phyloP scores from a whole-genome alignment of 2,888 invertebrate species.

The Sminthurinus aureus region DNA sequence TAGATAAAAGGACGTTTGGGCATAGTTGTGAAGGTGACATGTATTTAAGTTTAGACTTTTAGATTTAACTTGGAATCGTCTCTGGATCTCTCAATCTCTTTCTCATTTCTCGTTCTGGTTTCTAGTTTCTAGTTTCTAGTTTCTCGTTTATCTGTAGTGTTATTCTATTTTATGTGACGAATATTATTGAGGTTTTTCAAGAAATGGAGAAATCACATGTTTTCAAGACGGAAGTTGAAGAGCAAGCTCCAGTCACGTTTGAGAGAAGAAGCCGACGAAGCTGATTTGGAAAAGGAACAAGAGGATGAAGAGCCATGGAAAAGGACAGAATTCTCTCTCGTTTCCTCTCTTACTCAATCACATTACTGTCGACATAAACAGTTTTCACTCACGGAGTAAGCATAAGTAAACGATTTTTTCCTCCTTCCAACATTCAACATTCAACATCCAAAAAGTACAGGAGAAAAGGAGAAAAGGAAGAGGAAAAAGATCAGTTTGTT shows the following conservation, averaged over 20 bases:
- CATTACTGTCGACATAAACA: slow-evolving; percentile 20
- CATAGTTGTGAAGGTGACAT: no score
- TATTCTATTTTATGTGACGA: neutral
- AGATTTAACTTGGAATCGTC: no score
- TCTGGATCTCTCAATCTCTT: no score
- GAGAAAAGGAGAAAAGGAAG: neutral
- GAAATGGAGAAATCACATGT: slow-evolving; percentile 6
- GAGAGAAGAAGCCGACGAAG: slow-evolving; percentile 12
- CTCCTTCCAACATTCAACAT: neutral
- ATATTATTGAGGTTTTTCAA: slow-evolving; percentile 4
- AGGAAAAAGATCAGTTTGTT: neutral
- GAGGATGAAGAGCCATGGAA: neutral
- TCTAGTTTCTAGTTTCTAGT: no score
- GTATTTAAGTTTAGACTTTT: no score
- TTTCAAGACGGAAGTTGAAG: neutral
- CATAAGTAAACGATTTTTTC: slow-evolving; percentile 5
- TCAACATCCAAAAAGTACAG: no score
- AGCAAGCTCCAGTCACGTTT: slow-evolving; percentile 4
- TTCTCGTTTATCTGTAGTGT: neutral
- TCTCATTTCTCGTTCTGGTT: no score
- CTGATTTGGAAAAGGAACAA: neutral
- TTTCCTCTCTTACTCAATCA: neutral
- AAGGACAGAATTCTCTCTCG: neutral
- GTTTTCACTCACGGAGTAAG: neutral
- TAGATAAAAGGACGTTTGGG: neutral